Percentiles rank a stretch among this genome's conserved stretches.
Conservation (phyloP, 1,140 invertebrate genomes). For the Bemisia tabaci region DNA sequence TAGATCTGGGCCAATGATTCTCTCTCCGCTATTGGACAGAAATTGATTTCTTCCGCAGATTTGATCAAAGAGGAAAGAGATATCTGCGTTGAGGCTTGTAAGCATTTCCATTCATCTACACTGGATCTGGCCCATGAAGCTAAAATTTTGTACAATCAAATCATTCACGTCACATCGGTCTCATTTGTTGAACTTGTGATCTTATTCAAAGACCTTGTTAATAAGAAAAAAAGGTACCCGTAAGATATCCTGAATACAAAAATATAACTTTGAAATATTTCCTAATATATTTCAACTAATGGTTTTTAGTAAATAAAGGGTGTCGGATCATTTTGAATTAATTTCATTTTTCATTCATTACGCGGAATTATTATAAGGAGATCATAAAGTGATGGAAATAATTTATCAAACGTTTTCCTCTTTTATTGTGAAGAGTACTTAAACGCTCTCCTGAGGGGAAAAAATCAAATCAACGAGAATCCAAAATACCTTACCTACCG, state of each 20-base stretch:
- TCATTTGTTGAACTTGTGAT: constrained; percentile 87
- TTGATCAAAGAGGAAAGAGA: constrained; percentile 51
- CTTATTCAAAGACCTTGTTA: constrained; percentile 74
- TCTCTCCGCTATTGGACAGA: constrained; percentile 73
- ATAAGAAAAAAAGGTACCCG: constrained; percentile 56
- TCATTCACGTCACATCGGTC: constrained; percentile 87
- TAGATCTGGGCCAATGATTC: constrained; percentile 89
- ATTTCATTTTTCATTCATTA: too few species aligned
- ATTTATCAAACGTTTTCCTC: not conserved
- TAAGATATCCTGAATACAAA: not conserved
- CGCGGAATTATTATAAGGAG: not conserved
- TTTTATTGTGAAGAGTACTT: constrained; percentile 11
- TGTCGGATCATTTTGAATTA: too few species aligned
- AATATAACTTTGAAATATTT: not conserved
- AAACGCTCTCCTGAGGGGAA: too few species aligned
- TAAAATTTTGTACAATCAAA: constrained; percentile 49
- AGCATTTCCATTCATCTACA: constrained; percentile 78
- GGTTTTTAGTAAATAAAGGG: too few species aligned
- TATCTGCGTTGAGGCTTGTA: constrained; percentile 73
- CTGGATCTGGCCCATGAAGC: constrained; percentile 60
- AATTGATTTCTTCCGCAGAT: constrained; percentile 76
- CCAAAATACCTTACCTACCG: too few species aligned
- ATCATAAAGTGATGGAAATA: not conserved
- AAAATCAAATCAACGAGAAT: too few species aligned
- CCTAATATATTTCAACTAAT: not conserved